Evolutionary conservation across 1,140 invertebrate species (phyloP).

Genomic region (Brachionus calyciflorus): DNA sequence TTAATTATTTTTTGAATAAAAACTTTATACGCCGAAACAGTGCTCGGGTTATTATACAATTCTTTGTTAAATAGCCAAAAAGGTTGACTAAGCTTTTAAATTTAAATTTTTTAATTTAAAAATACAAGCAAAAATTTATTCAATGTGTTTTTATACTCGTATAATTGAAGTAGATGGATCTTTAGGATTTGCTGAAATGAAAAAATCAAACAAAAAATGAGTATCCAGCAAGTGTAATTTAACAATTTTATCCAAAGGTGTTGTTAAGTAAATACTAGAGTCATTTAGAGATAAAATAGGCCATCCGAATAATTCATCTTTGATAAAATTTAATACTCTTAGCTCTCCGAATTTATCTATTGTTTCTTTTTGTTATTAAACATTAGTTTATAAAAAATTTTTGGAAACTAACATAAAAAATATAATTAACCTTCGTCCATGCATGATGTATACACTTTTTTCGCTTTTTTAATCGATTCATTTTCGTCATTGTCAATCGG

Average conservation of each 20-base stretch:
- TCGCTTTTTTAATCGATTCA: slow-evolving; percentile 9
- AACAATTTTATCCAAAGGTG: neutral
- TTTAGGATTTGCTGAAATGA: slow-evolving; percentile 22
- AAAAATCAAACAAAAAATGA: slow-evolving; percentile 18
- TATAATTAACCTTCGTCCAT: slow-evolving; percentile 37
- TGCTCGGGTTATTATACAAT: slow-evolving; percentile 8
- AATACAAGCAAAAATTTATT: neutral
- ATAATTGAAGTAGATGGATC: slow-evolving; percentile 13
- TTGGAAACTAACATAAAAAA: neutral
- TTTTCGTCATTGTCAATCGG: neutral
- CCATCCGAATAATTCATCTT: slow-evolving; percentile 26
- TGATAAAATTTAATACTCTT: neutral
- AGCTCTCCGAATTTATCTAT: slow-evolving; percentile 37
- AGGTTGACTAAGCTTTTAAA: slow-evolving; percentile 2
- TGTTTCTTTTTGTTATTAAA: neutral
- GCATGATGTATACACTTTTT: slow-evolving; percentile 24
- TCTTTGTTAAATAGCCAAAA: slow-evolving; percentile 32
- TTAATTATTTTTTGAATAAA: slow-evolving; percentile 32
- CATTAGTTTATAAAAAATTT: neutral
- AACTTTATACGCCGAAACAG: neutral
- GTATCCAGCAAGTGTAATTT: slow-evolving; percentile 5
- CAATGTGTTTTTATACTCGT: too few species aligned
- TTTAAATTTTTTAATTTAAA: neutral
- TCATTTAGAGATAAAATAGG: neutral
- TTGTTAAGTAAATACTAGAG: neutral